Conservation (phyloP, 2,797 vertebrate genomes). For the Peromyscus attwateri region DNA sequence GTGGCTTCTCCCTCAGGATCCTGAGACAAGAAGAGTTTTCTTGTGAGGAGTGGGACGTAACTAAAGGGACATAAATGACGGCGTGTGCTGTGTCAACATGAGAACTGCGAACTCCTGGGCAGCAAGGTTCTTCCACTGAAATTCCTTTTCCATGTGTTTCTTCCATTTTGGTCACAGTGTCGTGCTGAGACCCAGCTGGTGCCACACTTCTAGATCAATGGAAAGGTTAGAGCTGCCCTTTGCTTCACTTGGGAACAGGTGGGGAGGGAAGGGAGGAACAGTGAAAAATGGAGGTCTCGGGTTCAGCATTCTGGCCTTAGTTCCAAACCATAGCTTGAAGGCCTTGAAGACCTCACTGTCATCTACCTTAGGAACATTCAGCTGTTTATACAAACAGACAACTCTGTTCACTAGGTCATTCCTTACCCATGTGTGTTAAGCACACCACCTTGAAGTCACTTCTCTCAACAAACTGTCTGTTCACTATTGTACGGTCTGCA, state of each 20-base stretch:
- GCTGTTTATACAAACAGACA: slow-evolving; percentile 77
- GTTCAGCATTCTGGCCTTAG: neutral
- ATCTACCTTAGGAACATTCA: slow-evolving; percentile 59
- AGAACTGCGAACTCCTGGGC: neutral
- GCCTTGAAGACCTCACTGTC: slow-evolving; percentile 4
- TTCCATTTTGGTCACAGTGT: neutral
- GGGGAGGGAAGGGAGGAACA: neutral
- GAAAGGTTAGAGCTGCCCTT: neutral
- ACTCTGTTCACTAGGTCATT: slow-evolving; percentile 59
- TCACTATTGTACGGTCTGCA: neutral
- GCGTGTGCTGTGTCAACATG: neutral
- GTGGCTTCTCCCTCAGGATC: neutral
- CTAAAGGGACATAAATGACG: neutral
- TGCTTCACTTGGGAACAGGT: slow-evolving; percentile 19
- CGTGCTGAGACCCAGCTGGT: slow-evolving; percentile 14
- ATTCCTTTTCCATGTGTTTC: slow-evolving; percentile 56
- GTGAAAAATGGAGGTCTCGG: neutral
- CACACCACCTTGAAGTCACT: neutral
- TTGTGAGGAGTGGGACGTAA: neutral
- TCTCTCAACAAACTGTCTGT: neutral
- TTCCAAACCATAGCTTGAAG: slow-evolving; percentile 54
- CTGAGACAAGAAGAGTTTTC: neutral
- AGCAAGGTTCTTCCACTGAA: neutral
- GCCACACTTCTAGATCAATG: neutral
- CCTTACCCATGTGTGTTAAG: slow-evolving; percentile 39